Evolutionary conservation across 1,140 invertebrate species (phyloP).

Genomic region (Calycopis cecrops): DNA sequence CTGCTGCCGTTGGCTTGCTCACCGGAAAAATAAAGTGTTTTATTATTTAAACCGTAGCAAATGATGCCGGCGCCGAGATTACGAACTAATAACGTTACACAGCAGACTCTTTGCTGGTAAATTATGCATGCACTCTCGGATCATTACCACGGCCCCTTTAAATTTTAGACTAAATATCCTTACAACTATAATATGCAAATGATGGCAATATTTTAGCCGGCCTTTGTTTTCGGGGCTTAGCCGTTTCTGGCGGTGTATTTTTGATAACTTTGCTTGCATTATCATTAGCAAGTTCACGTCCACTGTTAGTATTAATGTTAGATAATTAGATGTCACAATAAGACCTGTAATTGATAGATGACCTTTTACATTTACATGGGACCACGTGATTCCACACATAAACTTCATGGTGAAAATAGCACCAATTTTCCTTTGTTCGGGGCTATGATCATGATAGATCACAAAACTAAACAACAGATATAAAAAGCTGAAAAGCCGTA

Average conservation of each 20-base stretch:
- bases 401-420: too few species aligned
- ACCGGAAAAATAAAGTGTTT: conserved; percentile 64
- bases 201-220: conserved; percentile 2
- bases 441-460: too few species aligned
- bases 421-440: too few species aligned
- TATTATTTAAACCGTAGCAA: conserved; percentile 65
- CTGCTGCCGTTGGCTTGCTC: conserved; percentile 29
- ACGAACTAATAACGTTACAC: conserved; percentile 73
- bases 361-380: too few species aligned
- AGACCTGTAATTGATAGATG: too few species aligned
- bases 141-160: conserved; percentile 63
- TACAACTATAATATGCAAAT: conserved; percentile 12
- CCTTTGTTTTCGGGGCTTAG: conserved; percentile 6
- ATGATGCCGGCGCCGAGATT: conserved; percentile 70
- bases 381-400: too few species aligned
- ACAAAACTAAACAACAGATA: too few species aligned
- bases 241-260: not conserved
- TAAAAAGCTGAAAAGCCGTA: too few species aligned
- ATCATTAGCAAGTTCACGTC: too few species aligned
- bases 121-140: conserved; percentile 73
- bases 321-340: too few species aligned
- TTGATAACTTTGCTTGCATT: too few species aligned
- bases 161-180: conserved; percentile 47
- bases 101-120: conserved; percentile 70
- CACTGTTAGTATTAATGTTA: too few species aligned